Percentiles rank a stretch among this genome's conserved stretches.
Evolutionary conservation across 2,797 vertebrate genomes (phyloP).

Genomic region (Eulemur rubriventer): DNA sequence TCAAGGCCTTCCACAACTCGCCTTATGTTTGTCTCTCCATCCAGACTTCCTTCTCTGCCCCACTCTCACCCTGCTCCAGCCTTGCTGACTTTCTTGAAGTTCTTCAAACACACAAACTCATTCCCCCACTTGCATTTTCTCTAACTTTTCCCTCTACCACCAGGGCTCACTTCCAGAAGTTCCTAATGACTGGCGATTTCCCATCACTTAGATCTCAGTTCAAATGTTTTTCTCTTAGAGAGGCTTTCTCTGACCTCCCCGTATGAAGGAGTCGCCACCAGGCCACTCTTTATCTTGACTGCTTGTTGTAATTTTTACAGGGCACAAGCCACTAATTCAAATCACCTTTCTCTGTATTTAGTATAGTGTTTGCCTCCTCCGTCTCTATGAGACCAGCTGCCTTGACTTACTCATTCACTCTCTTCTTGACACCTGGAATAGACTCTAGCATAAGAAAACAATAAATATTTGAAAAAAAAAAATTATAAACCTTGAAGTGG

Average conservation of each 20-base stretch:
- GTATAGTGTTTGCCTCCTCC: not conserved
- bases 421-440: not conserved
- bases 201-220: not conserved
- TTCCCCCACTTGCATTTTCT: not conserved
- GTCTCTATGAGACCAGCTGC: not conserved
- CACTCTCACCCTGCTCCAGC: not conserved
- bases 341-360: not conserved
- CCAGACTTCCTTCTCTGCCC: not conserved
- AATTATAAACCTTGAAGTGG: not conserved
- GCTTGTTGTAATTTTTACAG: not conserved
- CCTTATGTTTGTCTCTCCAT: not conserved
- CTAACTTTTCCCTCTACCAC: not conserved
- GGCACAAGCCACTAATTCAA: not conserved
- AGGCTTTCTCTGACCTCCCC: not conserved
- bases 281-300: not conserved
- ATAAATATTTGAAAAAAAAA: not conserved
- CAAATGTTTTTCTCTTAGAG: not conserved
- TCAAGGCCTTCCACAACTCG: not conserved
- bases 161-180: not conserved
- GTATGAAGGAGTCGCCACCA: not conserved
- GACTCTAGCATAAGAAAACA: not conserved
- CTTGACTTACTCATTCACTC: not conserved
- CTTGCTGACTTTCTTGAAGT: not conserved
- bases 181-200: not conserved
- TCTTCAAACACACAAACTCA: not conserved